Conservation (phyloP, 2,888 invertebrate genomes). For the Schizotus pectinicornis region DNA sequence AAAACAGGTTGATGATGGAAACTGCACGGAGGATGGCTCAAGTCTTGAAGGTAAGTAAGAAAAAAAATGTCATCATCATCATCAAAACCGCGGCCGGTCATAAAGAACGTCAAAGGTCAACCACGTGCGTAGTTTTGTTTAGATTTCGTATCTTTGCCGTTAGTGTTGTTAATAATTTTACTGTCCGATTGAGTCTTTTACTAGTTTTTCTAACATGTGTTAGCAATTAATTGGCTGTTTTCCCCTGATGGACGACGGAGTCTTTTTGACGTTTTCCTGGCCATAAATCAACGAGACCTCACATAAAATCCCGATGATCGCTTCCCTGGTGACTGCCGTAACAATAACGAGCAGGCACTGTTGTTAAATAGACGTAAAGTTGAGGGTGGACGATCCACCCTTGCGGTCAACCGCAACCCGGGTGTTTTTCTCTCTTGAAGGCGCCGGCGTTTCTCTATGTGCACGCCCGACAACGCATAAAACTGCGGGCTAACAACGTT, state of each 20-base stretch:
- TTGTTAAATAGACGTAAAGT: neutral
- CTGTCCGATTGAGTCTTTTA: too few relatives aligned
- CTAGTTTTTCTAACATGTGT: neutral
- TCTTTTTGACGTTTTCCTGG: neutral
- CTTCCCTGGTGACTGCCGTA: neutral
- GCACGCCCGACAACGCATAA: neutral
- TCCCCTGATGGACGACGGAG: neutral
- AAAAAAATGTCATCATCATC: too few relatives aligned
- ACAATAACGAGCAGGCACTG: too few relatives aligned
- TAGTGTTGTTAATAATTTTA: neutral
- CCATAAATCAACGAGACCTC: neutral
- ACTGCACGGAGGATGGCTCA: too few relatives aligned
- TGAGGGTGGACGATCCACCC: neutral
- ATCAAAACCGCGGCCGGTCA: neutral
- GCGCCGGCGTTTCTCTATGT: slow-evolving; percentile 3
- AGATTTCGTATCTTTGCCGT: neutral
- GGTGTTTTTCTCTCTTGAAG: neutral
- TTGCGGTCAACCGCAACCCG: neutral
- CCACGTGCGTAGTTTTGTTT: slow-evolving; percentile 9
- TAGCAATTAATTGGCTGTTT: neutral
- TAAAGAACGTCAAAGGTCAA: slow-evolving; percentile 15
- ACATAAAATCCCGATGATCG: neutral
- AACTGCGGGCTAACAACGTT: slow-evolving; percentile 5
- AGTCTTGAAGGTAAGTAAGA: too few relatives aligned
- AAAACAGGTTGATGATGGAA: slow-evolving; percentile 5